A percentile compares a stretch with the other conserved stretches of the same genome.
Conservation (phyloP, 2,888 invertebrate species). For the Drosophila multiciliata region DNA sequence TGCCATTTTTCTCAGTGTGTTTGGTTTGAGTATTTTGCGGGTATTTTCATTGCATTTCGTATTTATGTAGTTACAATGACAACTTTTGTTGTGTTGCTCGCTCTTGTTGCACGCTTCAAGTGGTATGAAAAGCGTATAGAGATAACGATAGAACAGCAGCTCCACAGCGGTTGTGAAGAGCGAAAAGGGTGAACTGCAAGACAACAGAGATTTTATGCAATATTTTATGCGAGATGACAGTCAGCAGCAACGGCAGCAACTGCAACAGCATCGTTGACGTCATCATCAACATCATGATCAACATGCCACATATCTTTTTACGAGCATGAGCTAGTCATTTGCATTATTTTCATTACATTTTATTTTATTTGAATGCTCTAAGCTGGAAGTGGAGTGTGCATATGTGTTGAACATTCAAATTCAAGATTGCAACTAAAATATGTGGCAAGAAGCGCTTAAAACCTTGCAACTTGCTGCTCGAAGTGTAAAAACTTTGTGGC, state of each 20-base stretch:
- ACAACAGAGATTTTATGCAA: slow-evolving; percentile 58
- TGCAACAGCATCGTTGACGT: slow-evolving; percentile 4
- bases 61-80: slow-evolving; percentile 76
- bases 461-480: slow-evolving; percentile 38
- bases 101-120: slow-evolving; percentile 49
- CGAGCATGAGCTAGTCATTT: slow-evolving; percentile 62
- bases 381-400: neutral
- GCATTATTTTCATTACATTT: slow-evolving; percentile 72
- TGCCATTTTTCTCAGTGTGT: slow-evolving; percentile 20
- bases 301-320: slow-evolving; percentile 33
- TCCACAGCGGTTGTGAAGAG: slow-evolving; percentile 10
- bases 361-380: slow-evolving; percentile 48
- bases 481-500: slow-evolving; percentile 61
- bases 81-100: slow-evolving; percentile 45
- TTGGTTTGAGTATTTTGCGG: slow-evolving; percentile 63
- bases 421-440: slow-evolving; percentile 46
- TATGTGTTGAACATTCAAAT: slow-evolving; percentile 41
- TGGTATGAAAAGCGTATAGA: slow-evolving; percentile 56
- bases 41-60: slow-evolving; percentile 75
- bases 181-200: neutral
- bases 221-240: slow-evolving; percentile 65
- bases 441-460: slow-evolving; percentile 29
- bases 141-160: slow-evolving; percentile 56
- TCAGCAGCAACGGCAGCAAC: slow-evolving; percentile 4
- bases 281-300: slow-evolving; percentile 25